Percentiles rank a stretch among this genome's conserved stretches.
These are phyloP conservation scores for Geophilus truncorum DNA, from an alignment of 2,888 invertebrate species.

Conservation along the genomic window DNA sequence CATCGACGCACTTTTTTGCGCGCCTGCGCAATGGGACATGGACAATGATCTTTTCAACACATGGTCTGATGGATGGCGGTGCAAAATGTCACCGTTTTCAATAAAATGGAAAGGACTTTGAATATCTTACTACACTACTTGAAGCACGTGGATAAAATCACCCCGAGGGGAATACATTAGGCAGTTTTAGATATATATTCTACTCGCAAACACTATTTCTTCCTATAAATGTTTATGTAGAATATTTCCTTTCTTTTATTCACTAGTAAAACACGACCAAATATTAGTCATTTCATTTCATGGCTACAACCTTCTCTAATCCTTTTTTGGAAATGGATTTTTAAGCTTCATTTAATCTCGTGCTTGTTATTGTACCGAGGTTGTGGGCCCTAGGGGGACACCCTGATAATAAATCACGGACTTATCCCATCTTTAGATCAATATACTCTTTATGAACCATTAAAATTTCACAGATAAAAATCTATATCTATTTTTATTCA, in stretches of 20 bases:
- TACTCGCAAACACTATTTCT: background rate
- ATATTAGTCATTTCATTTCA: background rate
- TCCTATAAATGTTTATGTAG: background rate
- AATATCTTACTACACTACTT: conserved; percentile 7
- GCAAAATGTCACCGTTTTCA: conserved; percentile 27
- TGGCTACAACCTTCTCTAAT: background rate
- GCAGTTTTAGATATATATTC: background rate
- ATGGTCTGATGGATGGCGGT: conserved; percentile 18
- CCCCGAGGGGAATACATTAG: background rate
- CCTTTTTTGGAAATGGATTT: background rate
- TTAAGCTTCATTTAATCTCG: conserved; percentile 18
- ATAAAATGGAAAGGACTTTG: conserved; percentile 23
- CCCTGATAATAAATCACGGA: conserved; percentile 13
- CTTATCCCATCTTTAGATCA: conserved; percentile 25
- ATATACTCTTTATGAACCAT: conserved; percentile 27
- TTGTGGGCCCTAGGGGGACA: background rate
- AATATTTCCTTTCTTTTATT: background rate
- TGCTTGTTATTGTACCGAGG: background rate
- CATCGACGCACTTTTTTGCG: conserved; percentile 23
- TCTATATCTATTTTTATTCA: background rate
- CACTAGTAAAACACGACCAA: background rate
- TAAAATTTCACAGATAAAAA: conserved; percentile 3
- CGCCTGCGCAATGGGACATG: conserved; percentile 27
- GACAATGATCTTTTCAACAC: conserved; percentile 27
- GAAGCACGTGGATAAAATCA: background rate